phyloP scores from a whole-genome alignment of 2,888 invertebrate species.

The Plemyria rubiginata region DNA sequence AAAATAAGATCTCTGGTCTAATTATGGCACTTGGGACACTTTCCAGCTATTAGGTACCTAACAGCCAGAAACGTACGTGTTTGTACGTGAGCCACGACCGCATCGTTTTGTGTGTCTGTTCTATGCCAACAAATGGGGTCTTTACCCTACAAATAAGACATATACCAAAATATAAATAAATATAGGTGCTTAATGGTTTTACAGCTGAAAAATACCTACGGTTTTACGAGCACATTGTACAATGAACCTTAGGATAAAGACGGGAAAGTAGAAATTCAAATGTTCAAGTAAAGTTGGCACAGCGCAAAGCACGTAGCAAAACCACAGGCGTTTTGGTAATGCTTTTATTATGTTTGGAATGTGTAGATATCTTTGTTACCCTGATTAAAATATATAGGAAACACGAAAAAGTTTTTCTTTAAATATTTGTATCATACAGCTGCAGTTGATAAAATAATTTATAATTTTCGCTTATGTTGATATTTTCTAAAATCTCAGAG shows the following conservation, averaged over 20 bases:
- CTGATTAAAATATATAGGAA: neutral
- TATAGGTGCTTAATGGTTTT: constrained; percentile 8
- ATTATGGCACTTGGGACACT: neutral
- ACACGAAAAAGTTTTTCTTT: neutral
- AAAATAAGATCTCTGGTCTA: neutral
- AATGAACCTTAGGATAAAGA: neutral
- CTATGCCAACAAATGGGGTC: constrained; percentile 21
- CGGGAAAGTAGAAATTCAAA: neutral
- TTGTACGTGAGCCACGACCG: constrained; percentile 11
- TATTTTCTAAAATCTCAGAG: too few relatives aligned
- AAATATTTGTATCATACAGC: too few relatives aligned
- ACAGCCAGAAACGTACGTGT: too few relatives aligned
- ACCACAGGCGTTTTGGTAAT: constrained; percentile 16
- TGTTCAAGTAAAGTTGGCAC: constrained; percentile 7
- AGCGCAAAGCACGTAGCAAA: neutral
- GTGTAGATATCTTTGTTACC: neutral
- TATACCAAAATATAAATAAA: constrained; percentile 23
- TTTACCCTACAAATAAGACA: constrained; percentile 15
- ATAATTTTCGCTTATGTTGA: too few relatives aligned
- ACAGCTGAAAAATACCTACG: constrained; percentile 16
- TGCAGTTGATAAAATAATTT: too few relatives aligned
- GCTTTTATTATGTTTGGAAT: constrained; percentile 5
- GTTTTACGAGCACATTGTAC: neutral
- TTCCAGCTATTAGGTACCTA: neutral
- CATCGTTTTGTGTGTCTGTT: constrained; percentile 18